Evolutionary conservation across 2,888 invertebrate genomes (phyloP), one percentile per base, ranked within the genome.

Genomic region (Watsonalla cultraria): DNA sequence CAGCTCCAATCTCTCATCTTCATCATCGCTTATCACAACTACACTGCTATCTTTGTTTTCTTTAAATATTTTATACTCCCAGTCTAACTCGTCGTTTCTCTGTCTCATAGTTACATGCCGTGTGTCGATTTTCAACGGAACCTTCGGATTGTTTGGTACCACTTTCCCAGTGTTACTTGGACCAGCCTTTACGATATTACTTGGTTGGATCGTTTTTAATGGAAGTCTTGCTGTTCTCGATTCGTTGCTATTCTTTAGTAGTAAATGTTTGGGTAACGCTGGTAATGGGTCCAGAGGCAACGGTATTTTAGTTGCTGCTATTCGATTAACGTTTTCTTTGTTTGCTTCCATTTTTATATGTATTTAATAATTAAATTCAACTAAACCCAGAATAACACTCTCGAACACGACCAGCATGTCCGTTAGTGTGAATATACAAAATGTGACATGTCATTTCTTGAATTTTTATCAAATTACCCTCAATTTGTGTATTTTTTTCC

Each of bases 351-450:
- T 80, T 42, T 58, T 50, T 46, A 53, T 54, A 24, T 54, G 47
- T 51, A 53, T 57, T n/a, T 54, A 45, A 13, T 35, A 54, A 54
- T 39, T 54, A 45, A 13, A 47, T 35, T 45, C 51, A 24, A 45
- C 45, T 47, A 56, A 50, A 13, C 53, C 52, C 24, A 24, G 24
- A n/a, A 37, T 53, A 54, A 54, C 35, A 58, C 39, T 1, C 9
- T 59, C 64, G 59, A 65, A 51, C 79, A 79, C 81, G 81, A 65
- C 84, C 83, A 67, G 85, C 84, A 71, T 61, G 76, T 76, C 72
- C 65, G 70, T 72, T 74, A 57, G 6, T 64, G 54, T 54, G 15
- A 57, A 54, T 49, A 52, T 34, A 50, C 7, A 45, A 5, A 45
- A 47, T 5, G 0, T 11, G 42, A 42, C 9, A 11, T 8, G 0